Percentiles rank a stretch among this genome's conserved stretches.
phyloP scores from a whole-genome alignment of 2,113 vertebrate species.

The Lasiurus borealis region DNA sequence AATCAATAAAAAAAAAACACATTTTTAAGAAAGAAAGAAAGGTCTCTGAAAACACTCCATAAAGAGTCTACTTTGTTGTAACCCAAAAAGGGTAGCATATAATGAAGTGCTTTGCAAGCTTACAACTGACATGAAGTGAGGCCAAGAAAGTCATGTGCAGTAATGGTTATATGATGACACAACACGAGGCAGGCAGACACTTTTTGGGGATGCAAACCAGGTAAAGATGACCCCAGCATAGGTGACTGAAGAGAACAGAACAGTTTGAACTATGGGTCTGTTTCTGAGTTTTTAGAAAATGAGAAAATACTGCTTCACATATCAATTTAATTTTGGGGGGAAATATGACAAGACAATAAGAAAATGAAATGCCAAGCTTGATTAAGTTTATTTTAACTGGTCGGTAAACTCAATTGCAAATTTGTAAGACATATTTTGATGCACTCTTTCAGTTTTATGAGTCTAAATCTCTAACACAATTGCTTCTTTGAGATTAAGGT shows the following conservation, averaged over 20 bases:
- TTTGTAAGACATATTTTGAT: constrained; percentile 78
- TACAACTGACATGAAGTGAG: constrained; percentile 37
- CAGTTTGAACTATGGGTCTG: constrained; percentile 58
- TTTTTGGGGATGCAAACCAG: not conserved
- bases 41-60: constrained; percentile 47
- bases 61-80: constrained; percentile 48
- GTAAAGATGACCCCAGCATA: constrained; percentile 50
- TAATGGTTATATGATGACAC: constrained; percentile 3
- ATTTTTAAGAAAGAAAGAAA: constrained; percentile 57
- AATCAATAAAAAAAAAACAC: too few species aligned
- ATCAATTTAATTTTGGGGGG: constrained; percentile 80
- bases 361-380: constrained; percentile 85
- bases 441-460: constrained; percentile 74
- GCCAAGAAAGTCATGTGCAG: not conserved
- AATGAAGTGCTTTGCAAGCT: constrained; percentile 35
- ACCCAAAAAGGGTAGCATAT: not conserved
- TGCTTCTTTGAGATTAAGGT: constrained; percentile 75
- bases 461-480: constrained; percentile 81
- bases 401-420: constrained; percentile 83
- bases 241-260: constrained; percentile 54
- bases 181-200: not conserved
- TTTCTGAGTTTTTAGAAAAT: constrained; percentile 76
- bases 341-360: constrained; percentile 83
- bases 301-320: constrained; percentile 81
- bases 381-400: constrained; percentile 86